phyloP scores from a whole-genome alignment of 64 coral and sea anemone genomes.

The Actinia tenebrosa region DNA sequence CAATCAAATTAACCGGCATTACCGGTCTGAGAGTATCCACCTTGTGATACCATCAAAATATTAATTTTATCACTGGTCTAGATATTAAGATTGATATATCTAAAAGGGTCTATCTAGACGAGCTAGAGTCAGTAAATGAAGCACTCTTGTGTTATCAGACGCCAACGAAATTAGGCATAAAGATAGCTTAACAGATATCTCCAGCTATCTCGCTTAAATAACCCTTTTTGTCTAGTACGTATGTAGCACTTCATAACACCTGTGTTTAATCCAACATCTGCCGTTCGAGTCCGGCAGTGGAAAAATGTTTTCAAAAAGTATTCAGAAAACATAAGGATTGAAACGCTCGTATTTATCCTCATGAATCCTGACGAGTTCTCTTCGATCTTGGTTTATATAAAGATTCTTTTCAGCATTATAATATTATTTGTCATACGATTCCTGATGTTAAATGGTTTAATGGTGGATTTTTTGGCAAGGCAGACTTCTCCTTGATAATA shows the following conservation, averaged over 20 bases:
- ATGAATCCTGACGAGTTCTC: neutral
- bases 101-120: neutral
- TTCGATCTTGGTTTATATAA: neutral
- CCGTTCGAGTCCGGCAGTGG: neutral
- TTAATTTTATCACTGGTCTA: neutral
- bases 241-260: neutral
- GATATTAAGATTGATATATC: neutral
- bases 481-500: neutral
- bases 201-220: neutral
- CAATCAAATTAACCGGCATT: constrained; percentile 1
- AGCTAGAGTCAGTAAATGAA: neutral
- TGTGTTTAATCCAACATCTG: neutral
- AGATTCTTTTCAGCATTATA: neutral
- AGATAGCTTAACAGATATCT: neutral
- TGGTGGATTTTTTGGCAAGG: neutral
- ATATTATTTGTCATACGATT: too few species aligned
- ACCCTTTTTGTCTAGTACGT: neutral
- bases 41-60: neutral
- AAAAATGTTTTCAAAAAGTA: neutral
- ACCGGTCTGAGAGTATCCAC: too few species aligned
- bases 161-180: neutral
- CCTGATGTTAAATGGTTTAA: too few species aligned
- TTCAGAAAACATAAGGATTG: neutral
- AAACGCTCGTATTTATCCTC: neutral
- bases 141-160: neutral